Percentiles rank a stretch among this genome's conserved stretches.
Evolutionary conservation across 2,797 vertebrate genomes (phyloP).

Genomic region (Caiman crocodilus): DNA sequence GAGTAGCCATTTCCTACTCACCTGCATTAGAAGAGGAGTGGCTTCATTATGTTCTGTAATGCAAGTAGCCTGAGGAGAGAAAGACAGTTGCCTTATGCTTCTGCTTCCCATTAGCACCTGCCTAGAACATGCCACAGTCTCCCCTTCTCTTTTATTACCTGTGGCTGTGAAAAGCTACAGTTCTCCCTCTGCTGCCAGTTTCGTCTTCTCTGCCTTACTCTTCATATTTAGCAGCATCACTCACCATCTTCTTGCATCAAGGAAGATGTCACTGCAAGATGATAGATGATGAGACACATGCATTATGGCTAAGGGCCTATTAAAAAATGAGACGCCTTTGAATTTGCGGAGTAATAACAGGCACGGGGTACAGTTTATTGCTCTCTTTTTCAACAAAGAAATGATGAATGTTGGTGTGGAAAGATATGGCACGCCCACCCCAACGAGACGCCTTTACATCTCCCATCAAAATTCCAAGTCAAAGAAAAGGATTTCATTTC

Average conservation of each 20-base stretch:
- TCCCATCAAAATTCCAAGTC: conserved; percentile 68
- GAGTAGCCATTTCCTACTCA: background rate
- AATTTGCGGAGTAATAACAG: conserved; percentile 67
- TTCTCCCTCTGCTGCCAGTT: background rate
- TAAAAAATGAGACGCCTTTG: conserved; percentile 71
- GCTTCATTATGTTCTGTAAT: background rate
- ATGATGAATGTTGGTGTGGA: conserved; percentile 69
- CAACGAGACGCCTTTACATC: conserved; percentile 32
- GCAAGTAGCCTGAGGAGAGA: background rate
- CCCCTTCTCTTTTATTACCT: background rate
- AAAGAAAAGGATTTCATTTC: conserved; percentile 68
- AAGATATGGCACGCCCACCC: conserved; percentile 62
- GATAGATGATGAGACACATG: conserved; percentile 62
- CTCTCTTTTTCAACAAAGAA: conserved; percentile 59
- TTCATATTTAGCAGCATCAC: conserved; percentile 54
- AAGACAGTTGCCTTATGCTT: rapidly evolving
- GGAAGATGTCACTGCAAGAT: conserved; percentile 42
- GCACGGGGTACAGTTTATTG: conserved; percentile 55
- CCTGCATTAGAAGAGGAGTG: background rate
- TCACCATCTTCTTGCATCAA: conserved; percentile 41
- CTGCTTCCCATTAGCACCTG: background rate
- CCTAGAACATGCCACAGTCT: background rate
- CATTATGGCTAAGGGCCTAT: conserved; percentile 63
- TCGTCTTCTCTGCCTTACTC: background rate
- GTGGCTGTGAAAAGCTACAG: background rate